Base-by-base conservation (phyloP, 2,113 vertebrate genomes). In the Gambusia affinis region DNA sequence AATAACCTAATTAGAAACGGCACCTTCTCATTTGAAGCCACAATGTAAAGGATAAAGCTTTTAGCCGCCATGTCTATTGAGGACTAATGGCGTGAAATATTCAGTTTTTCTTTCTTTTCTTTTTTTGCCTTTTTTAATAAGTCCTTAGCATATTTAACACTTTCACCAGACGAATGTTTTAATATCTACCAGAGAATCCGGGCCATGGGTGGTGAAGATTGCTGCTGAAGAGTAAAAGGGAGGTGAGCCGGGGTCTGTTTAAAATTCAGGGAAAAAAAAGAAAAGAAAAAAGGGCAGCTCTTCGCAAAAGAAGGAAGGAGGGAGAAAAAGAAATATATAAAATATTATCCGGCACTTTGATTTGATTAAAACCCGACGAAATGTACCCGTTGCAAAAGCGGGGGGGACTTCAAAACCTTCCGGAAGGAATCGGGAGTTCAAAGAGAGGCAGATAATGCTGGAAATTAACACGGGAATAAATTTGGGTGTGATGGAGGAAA, bases 111-210 rank as follows among this genome's bases (percentile, higher is more conserved):
- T 60, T 33, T 24, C 35, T 47, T 30, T 30, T 30, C 3, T 35
- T 33, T 35, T 8, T 51, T 61, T 76, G 6, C 22, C 22, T 54
- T 51, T 81, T 76, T 88, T 87, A 90, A 89, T 89, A 91, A 87
- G 86, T 92, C 88, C 85, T 93, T 86, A 91, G 91, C 90, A 87
- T 90, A 92, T 91, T 93, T 92, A 92, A 92, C 88, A 54, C 89
- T 87, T 89, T 79, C 84, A 79, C 79, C 72, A 12, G 70, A 87
- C 73, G 77, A 78, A 75, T 75, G 83, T 81, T 87, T 85, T 87
- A 86, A 88, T 87, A 89, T 87, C 81, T 85, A 68, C 66, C 37
- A 14, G 76, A 72, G 78, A 70, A 81, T 79, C 85, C 78, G 61
- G 83, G 82, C 76, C 82, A 82, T 22, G 87, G 84, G 76, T 74